Percentiles rank a stretch among this genome's conserved stretches.
phyloP scores from a whole-genome alignment of 2,113 vertebrate genomes.

The Ranitomeya imitator region DNA sequence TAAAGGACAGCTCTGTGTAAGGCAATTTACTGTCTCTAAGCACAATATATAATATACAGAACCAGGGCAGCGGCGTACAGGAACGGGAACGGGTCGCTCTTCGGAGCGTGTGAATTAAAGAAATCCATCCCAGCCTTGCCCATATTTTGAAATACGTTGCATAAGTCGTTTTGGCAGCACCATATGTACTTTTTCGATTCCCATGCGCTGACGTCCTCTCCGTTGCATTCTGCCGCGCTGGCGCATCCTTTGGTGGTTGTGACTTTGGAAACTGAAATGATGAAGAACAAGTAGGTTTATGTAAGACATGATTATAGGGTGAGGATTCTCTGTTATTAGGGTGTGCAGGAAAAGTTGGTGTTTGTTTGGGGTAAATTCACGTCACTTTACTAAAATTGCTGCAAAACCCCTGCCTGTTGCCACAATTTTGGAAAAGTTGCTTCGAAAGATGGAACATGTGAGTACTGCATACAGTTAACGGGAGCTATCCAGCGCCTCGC shows the following conservation, averaged over 20 bases:
- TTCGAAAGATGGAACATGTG: too few relatives aligned
- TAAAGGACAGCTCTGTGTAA: background rate
- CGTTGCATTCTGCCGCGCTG: background rate
- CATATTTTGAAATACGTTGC: background rate
- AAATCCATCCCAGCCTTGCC: background rate
- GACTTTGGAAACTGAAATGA: background rate
- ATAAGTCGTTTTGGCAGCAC: constrained; percentile 11
- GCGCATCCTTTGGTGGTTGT: constrained; percentile 28
- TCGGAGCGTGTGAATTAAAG: background rate
- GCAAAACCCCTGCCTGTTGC: too few relatives aligned
- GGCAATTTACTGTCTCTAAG: background rate
- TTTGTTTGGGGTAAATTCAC: too few relatives aligned
- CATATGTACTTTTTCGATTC: background rate
- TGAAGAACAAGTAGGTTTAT: background rate
- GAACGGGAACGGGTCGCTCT: background rate
- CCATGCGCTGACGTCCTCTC: background rate
- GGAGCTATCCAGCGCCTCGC: too few relatives aligned
- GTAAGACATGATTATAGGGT: background rate
- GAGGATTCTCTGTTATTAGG: too few relatives aligned
- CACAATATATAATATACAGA: background rate
- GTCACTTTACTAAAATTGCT: too few relatives aligned
- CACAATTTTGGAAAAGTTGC: too few relatives aligned
- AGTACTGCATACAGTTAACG: too few relatives aligned
- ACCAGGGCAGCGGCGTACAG: background rate
- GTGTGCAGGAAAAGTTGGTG: too few relatives aligned